These are phyloP conservation scores for Elymnias hypermnestra DNA, from an alignment of 1,140 invertebrate genomes.

Conservation along the genomic window DNA sequence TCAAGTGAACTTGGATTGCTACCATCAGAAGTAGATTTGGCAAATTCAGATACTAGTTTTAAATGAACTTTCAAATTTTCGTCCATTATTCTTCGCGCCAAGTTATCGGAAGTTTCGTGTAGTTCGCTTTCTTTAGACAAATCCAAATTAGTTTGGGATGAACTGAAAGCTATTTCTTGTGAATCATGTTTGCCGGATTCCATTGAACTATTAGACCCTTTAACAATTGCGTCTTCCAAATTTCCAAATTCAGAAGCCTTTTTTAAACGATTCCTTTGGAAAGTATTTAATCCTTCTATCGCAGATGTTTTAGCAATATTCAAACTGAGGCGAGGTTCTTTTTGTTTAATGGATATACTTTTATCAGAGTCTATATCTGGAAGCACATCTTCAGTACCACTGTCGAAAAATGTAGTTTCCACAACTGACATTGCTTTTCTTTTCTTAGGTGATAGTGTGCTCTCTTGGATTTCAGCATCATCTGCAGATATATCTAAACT, in stretches of 20 bases:
- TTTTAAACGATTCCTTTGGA: slow-evolving; percentile 81
- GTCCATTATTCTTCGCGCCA: slow-evolving; percentile 65
- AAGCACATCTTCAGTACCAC: slow-evolving; percentile 45
- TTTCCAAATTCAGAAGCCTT: slow-evolving; percentile 86
- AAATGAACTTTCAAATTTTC: slow-evolving; percentile 68
- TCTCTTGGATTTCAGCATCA: slow-evolving; percentile 71
- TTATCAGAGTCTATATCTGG: slow-evolving; percentile 60
- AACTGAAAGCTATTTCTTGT: slow-evolving; percentile 30
- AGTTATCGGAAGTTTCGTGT: slow-evolving; percentile 67
- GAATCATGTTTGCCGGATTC: slow-evolving; percentile 60
- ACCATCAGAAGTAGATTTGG: slow-evolving; percentile 65
- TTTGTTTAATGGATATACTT: slow-evolving; percentile 67
- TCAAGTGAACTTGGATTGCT: slow-evolving; percentile 59
- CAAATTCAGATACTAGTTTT: slow-evolving; percentile 70
- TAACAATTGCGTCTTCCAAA: slow-evolving; percentile 83
- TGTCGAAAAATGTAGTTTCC: slow-evolving; percentile 69
- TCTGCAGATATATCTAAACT: slow-evolving; percentile 87
- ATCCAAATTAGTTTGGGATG: slow-evolving; percentile 34
- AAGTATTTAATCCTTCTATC: slow-evolving; percentile 80
- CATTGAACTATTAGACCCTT: slow-evolving; percentile 63
- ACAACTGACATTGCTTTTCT: slow-evolving; percentile 79
- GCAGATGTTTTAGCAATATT: slow-evolving; percentile 76
- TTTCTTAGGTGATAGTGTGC: slow-evolving; percentile 79
- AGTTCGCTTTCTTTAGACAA: slow-evolving; percentile 40
- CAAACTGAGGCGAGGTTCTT: slow-evolving; percentile 79